Evolutionary conservation across 2,113 vertebrate species (phyloP).

Genomic region (Rousettus leschenaultii): DNA sequence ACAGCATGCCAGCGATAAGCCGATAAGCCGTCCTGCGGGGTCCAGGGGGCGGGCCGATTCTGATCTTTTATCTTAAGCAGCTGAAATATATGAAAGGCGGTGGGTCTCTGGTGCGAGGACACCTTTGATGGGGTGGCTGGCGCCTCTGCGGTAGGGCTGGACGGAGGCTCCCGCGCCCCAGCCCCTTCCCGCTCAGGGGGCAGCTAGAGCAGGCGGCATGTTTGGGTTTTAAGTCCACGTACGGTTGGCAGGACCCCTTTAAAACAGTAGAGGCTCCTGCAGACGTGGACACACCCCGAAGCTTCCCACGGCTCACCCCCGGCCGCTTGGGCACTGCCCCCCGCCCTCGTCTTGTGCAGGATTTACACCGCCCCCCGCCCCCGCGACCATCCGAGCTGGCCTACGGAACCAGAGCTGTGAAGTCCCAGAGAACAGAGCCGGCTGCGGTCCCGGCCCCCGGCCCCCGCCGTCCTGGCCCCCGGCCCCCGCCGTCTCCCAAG

Average conservation of each 20-base stretch:
- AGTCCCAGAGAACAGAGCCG: not conserved
- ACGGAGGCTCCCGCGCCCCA: not conserved
- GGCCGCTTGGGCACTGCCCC: too few relatives aligned
- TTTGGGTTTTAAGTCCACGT: not conserved
- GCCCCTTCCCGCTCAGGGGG: not conserved
- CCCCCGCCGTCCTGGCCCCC: not conserved
- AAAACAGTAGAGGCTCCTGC: not conserved
- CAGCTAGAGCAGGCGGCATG: accelerated
- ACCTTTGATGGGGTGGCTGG: not conserved
- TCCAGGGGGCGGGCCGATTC: not conserved
- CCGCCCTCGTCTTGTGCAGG: not conserved
- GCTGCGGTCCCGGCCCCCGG: not conserved
- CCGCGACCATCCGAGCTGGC: not conserved
- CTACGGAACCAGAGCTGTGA: not conserved
- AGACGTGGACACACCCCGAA: not conserved
- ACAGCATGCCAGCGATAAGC: not conserved
- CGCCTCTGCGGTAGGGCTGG: not conserved
- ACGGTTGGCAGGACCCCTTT: not conserved
- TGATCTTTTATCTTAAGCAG: conserved; percentile 9
- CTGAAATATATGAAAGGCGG: not conserved
- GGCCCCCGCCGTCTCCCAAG: not conserved
- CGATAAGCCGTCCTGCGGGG: not conserved
- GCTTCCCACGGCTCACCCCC: not conserved
- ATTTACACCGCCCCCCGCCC: not conserved
- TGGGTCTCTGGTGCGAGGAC: not conserved